These are phyloP conservation scores for Melanotaenia maccullochi DNA, from an alignment of 2,797 vertebrate species.

Conservation along the genomic window DNA sequence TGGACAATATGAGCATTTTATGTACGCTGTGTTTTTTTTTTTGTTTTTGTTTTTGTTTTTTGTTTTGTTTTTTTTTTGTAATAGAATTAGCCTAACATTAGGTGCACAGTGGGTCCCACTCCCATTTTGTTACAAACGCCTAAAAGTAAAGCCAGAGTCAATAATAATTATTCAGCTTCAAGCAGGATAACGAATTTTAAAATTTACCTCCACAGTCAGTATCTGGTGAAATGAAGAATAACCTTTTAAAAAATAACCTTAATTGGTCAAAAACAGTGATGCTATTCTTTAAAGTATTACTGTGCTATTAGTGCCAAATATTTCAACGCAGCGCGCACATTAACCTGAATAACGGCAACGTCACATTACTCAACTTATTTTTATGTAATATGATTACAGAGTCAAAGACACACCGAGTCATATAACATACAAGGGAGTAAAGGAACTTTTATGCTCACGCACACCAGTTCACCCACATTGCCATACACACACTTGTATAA, in stretches of 20 bases:
- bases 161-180: neutral
- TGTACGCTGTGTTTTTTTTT: neutral
- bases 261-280: neutral
- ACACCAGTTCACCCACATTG: conserved; percentile 60
- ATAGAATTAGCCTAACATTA: neutral
- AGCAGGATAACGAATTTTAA: neutral
- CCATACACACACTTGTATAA: conserved; percentile 83
- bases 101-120: neutral
- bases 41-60: neutral
- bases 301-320: neutral
- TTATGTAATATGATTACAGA: conserved; percentile 9
- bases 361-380: neutral
- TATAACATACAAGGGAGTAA: conserved; percentile 17
- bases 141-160: neutral
- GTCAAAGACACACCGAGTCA: conserved; percentile 25
- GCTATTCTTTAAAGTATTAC: neutral
- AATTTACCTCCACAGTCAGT: neutral
- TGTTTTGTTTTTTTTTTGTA: neutral
- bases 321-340: neutral
- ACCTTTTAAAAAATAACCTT: neutral
- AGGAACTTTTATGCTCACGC: conserved; percentile 26
- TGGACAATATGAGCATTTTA: neutral
- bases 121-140: no score
- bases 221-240: neutral
- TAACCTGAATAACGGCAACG: neutral